phyloP scores from a whole-genome alignment of 2,113 vertebrate species.

The Ophiodon elongatus region DNA sequence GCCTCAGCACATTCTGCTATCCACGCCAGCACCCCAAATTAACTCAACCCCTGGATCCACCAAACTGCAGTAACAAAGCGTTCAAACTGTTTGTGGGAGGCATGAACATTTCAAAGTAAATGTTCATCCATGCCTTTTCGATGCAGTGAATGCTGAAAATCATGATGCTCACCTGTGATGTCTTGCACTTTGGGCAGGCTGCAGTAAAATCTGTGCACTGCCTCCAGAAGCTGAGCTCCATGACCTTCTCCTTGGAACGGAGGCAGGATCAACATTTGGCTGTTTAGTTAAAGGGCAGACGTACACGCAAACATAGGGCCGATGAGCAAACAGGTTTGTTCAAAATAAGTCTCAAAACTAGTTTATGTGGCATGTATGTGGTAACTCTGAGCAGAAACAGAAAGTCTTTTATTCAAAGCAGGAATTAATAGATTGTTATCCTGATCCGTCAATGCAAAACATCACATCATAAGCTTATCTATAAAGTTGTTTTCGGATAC shows the following conservation, averaged over 20 bases:
- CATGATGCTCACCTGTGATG: slow-evolving; percentile 90
- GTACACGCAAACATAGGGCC: slow-evolving; percentile 29
- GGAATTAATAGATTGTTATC: slow-evolving; percentile 69
- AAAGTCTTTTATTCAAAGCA: slow-evolving; percentile 66
- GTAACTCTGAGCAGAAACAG: slow-evolving; percentile 25
- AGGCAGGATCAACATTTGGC: slow-evolving; percentile 98
- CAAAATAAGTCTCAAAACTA: slow-evolving; percentile 16
- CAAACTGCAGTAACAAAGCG: slow-evolving; percentile 43
- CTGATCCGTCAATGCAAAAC: slow-evolving; percentile 78
- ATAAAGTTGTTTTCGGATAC: slow-evolving; percentile 82
- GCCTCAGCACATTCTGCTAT: slow-evolving; percentile 38
- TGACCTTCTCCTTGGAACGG: slow-evolving; percentile 99
- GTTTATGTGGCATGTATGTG: not conserved
- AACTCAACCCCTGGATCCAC: slow-evolving; percentile 43
- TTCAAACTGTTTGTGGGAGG: slow-evolving; percentile 37
- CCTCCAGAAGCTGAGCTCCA: slow-evolving; percentile 97
- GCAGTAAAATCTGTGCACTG: slow-evolving; percentile 96
- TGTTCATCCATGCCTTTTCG: slow-evolving; percentile 19
- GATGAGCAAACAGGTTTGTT: slow-evolving; percentile 30
- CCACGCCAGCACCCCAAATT: slow-evolving; percentile 51
- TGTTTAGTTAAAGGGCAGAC: slow-evolving; percentile 72
- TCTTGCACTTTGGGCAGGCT: slow-evolving; percentile 93
- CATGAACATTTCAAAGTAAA: slow-evolving; percentile 29
- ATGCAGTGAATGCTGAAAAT: not conserved
- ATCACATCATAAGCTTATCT: slow-evolving; percentile 77